phyloP scores from a whole-genome alignment of 2,113 vertebrate genomes.

The Crypturellus undulatus region DNA sequence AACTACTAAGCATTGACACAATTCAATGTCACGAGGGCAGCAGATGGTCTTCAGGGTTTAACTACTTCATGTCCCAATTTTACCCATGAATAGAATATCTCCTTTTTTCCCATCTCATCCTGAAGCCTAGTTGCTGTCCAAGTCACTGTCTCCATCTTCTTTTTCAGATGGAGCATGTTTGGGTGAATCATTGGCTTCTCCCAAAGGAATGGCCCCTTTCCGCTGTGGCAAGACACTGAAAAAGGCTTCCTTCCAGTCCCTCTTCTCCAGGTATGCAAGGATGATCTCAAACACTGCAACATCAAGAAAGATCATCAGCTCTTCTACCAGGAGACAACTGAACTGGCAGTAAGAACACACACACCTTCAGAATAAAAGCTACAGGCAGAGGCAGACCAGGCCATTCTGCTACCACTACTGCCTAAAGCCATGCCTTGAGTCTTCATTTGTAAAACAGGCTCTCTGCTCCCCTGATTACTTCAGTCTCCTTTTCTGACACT shows the following conservation, averaged over 20 bases:
- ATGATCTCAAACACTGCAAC: slow-evolving; percentile 96
- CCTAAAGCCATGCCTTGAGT: background rate
- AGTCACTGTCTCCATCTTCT: slow-evolving; percentile 16
- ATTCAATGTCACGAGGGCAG: background rate
- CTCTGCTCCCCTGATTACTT: background rate
- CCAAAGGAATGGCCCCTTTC: slow-evolving; percentile 89
- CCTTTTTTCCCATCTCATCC: background rate
- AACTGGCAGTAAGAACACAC: background rate
- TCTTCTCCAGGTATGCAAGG: slow-evolving; percentile 90
- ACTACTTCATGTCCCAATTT: background rate
- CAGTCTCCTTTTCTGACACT: background rate
- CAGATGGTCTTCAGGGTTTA: background rate
- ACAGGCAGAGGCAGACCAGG: background rate
- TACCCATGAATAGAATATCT: background rate
- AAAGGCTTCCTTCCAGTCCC: slow-evolving; percentile 94
- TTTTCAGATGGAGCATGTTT: background rate
- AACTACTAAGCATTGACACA: background rate
- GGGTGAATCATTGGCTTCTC: slow-evolving; percentile 39
- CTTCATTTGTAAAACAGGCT: background rate
- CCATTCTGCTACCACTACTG: background rate
- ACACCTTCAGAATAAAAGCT: background rate
- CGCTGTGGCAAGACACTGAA: slow-evolving; percentile 91
- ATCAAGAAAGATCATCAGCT: slow-evolving; percentile 35
- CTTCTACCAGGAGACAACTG: background rate
- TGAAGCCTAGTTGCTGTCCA: slow-evolving; percentile 50